Conservation (phyloP, 2,797 vertebrate genomes). For the Anisognathus igniventris region DNA sequence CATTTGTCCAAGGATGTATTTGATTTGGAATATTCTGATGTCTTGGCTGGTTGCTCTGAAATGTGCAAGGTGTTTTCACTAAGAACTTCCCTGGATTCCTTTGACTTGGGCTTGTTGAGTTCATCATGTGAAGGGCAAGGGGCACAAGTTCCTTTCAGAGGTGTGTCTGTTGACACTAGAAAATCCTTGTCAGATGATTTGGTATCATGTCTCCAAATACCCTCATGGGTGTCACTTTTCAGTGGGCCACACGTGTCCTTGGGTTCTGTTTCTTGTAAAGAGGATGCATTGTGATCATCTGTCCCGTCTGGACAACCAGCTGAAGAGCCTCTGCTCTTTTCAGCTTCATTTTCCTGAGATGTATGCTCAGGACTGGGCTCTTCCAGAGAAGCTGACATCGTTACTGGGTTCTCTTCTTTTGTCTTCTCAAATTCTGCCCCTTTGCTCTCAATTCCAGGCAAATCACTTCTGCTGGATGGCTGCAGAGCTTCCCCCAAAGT, state of each 20-base stretch:
- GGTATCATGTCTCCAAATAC: not conserved
- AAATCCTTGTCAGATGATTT: not conserved
- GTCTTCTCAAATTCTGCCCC: not conserved
- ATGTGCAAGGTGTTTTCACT: not conserved
- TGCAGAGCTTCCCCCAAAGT: not conserved
- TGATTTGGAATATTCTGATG: not conserved
- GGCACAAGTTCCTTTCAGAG: not conserved
- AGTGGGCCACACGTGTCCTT: not conserved
- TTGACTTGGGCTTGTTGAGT: not conserved
- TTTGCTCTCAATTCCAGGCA: not conserved
- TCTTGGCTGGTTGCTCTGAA: not conserved
- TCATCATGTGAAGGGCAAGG: not conserved
- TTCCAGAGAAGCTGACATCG: not conserved
- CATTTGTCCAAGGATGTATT: not conserved
- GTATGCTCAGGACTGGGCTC: not conserved
- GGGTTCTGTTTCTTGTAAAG: not conserved
- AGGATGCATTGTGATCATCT: not conserved
- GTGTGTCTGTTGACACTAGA: not conserved
- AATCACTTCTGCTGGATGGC: not conserved
- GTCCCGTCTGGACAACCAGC: not conserved
- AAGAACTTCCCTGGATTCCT: not conserved
- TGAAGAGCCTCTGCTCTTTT: not conserved
- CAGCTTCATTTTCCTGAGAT: not conserved
- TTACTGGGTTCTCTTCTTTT: not conserved
- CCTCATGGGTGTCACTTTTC: not conserved